Conservation (phyloP, 1,140 invertebrate genomes). For the Lysiphlebus fabarum region DNA sequence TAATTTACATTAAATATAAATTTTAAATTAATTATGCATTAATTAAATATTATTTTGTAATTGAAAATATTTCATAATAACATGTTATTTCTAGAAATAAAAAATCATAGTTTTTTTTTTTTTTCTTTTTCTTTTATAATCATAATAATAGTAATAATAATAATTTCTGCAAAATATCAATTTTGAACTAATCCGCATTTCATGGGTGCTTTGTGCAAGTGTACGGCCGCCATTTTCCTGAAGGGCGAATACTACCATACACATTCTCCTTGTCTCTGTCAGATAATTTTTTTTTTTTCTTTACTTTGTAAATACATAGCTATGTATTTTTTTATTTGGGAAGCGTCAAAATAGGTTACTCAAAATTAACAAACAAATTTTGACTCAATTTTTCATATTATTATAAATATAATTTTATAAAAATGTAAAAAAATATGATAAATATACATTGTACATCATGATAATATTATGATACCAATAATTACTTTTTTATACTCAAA, state of each 20-base stretch:
- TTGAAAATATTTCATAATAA: too few species aligned
- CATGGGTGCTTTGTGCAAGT: constrained; percentile 38
- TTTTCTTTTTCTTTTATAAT: background rate
- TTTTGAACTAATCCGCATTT: constrained; percentile 35
- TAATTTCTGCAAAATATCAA: constrained; percentile 11
- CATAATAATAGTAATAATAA: background rate
- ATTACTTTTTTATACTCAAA: too few species aligned
- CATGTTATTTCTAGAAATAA: background rate
- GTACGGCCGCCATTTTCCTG: constrained; percentile 49
- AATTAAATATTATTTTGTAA: too few species aligned
- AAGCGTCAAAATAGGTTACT: too few species aligned
- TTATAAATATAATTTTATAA: too few species aligned
- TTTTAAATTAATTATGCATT: background rate
- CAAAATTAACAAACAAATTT: too few species aligned
- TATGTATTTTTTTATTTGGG: too few species aligned
- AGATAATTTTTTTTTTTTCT: constrained; percentile 10
- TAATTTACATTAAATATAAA: constrained; percentile 17
- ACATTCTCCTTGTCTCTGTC: constrained; percentile 11
- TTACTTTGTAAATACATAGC: background rate
- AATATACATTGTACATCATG: too few species aligned
- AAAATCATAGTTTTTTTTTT: background rate
- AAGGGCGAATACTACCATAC: constrained; percentile 36
- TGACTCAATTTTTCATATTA: too few species aligned
- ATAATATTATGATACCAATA: too few species aligned
- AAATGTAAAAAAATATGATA: too few species aligned